These are phyloP conservation scores for Apodemia zela DNA, from an alignment of 2,888 invertebrate species.

Conservation along the genomic window DNA sequence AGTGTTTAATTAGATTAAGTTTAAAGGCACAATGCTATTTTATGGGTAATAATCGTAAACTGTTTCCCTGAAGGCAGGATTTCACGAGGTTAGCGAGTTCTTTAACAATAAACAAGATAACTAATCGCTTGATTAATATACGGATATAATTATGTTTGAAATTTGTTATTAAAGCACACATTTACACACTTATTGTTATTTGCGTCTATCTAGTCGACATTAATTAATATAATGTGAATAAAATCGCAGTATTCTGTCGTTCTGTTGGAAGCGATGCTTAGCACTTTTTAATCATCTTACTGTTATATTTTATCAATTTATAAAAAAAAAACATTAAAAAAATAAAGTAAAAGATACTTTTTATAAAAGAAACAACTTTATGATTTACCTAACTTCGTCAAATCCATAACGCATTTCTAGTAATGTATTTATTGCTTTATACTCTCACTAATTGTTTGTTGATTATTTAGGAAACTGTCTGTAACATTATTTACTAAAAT, in stretches of 20 bases:
- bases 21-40: conserved; percentile 38
- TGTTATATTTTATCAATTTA: not conserved
- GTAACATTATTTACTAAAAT: not conserved
- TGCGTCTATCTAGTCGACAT: not conserved
- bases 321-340: not conserved
- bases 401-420: not conserved
- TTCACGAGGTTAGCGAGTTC: conserved; percentile 50
- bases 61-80: conserved; percentile 50
- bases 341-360: too few species aligned
- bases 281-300: not conserved
- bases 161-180: not conserved
- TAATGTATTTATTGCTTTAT: not conserved
- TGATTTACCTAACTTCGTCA: too few species aligned
- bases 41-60: conserved; percentile 39
- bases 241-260: not conserved
- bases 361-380: too few species aligned
- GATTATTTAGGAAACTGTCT: not conserved
- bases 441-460: not conserved
- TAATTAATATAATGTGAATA: not conserved
- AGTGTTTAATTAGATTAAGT: conserved; percentile 56
- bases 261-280: too few species aligned
- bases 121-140: not conserved
- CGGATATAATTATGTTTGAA: not conserved
- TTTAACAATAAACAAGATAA: conserved; percentile 22
- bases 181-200: not conserved